Conservation (phyloP, 2,797 vertebrate genomes). For the Pseudochirops corinnae region DNA sequence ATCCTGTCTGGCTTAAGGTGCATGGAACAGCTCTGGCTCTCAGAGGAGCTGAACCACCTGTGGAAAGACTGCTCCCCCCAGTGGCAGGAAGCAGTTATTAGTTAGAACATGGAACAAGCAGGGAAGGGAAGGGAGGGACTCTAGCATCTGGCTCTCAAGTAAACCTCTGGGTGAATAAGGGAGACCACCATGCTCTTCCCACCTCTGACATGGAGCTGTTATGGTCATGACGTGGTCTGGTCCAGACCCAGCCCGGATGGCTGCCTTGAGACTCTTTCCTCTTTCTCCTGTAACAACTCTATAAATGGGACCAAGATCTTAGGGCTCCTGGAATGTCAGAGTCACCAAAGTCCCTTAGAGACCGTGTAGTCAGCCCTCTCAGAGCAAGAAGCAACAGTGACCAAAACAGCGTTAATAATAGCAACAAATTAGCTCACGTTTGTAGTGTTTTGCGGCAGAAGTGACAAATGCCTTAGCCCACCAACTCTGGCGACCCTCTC, state of each 20-base stretch:
- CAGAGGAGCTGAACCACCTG: constrained; percentile 18
- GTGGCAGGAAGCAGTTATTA: constrained; percentile 9
- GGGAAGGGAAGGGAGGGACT: background rate
- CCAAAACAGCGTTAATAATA: background rate
- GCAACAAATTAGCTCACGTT: background rate
- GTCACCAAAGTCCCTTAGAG: background rate
- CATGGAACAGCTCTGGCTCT: background rate
- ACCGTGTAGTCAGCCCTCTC: background rate
- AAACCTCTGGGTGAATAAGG: background rate
- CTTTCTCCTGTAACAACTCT: background rate
- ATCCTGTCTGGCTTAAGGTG: background rate
- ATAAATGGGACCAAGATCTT: background rate
- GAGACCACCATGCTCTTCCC: background rate
- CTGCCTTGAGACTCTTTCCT: background rate
- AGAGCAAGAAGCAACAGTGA: background rate
- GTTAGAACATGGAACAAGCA: background rate
- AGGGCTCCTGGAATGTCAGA: background rate
- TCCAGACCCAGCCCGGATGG: background rate
- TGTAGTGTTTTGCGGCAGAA: background rate
- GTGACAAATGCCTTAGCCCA: background rate
- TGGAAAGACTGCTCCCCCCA: constrained; percentile 53
- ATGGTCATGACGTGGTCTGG: background rate
- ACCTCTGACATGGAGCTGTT: background rate
- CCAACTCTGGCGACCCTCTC: background rate
- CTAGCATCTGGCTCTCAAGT: background rate